These are phyloP conservation scores for Alethe castanea DNA, from an alignment of 2,113 vertebrate genomes.

Conservation along the genomic window DNA sequence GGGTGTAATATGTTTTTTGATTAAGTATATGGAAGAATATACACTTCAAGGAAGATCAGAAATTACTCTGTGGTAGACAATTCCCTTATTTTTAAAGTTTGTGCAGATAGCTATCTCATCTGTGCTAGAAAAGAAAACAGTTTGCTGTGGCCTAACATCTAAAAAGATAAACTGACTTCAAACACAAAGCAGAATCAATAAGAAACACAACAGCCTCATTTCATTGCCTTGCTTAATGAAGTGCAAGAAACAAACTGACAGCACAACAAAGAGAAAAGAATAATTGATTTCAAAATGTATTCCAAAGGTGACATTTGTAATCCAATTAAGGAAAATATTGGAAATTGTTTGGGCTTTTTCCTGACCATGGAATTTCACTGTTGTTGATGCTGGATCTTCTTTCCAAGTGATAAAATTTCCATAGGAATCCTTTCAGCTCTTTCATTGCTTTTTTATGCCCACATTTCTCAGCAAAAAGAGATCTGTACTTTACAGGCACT, in stretches of 20 bases:
- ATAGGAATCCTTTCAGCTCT: background rate
- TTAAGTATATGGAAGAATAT: background rate
- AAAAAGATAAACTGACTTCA: background rate
- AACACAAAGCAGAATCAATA: background rate
- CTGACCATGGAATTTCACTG: background rate
- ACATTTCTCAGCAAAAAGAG: background rate
- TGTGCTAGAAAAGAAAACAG: background rate
- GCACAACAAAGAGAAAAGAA: conserved; percentile 13
- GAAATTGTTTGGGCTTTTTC: background rate
- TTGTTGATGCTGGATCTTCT: background rate
- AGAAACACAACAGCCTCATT: background rate
- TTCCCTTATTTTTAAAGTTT: background rate
- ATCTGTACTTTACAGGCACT: background rate
- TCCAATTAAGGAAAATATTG: background rate
- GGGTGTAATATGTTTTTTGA: background rate
- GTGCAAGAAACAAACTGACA: conserved; percentile 28
- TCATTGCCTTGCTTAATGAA: background rate
- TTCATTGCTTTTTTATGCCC: background rate
- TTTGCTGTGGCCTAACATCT: background rate
- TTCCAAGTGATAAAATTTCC: background rate
- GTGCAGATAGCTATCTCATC: background rate
- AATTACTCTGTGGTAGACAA: background rate
- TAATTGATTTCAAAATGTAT: conserved; percentile 6
- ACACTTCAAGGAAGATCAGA: background rate
- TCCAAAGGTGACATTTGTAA: conserved; percentile 20